Evolutionary conservation across 2,888 invertebrate genomes (phyloP).

Genomic region (Zhuqinia jingwanae): DNA sequence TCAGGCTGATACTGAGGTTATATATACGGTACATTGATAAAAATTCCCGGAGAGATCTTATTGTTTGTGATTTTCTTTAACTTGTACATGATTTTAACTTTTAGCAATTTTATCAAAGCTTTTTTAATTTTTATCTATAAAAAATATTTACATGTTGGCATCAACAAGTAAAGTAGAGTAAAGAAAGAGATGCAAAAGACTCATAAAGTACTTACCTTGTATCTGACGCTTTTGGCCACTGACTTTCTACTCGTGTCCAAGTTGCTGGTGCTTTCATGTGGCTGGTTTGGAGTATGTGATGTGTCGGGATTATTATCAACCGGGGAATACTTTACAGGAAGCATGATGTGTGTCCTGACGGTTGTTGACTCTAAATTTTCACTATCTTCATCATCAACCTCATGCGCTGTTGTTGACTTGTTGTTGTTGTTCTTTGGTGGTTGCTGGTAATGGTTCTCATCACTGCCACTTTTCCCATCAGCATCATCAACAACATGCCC

Average conservation of each 20-base stretch:
- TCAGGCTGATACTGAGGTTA: too few species aligned
- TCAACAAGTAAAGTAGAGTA: neutral
- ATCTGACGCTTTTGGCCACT: slow-evolving; percentile 20
- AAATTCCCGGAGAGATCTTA: too few species aligned
- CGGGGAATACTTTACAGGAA: slow-evolving; percentile 61
- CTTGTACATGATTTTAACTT: too few species aligned
- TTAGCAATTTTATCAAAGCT: too few species aligned
- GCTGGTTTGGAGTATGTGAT: slow-evolving; percentile 7
- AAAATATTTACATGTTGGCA: too few species aligned
- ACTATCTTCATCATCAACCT: neutral
- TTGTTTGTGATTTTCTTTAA: too few species aligned
- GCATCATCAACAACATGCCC: slow-evolving; percentile 19
- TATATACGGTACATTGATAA: too few species aligned
- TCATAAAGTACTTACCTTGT: slow-evolving; percentile 16
- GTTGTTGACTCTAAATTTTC: neutral
- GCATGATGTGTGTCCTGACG: slow-evolving; percentile 49
- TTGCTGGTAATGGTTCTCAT: slow-evolving; percentile 21
- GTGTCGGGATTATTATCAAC: slow-evolving; percentile 30
- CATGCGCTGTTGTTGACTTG: too few species aligned
- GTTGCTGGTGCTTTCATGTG: neutral
- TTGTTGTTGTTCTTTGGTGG: neutral
- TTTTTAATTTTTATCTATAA: too few species aligned
- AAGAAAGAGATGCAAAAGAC: neutral
- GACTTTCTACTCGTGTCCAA: slow-evolving; percentile 9
- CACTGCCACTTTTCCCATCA: slow-evolving; percentile 22